Evolutionary conservation across 1,140 invertebrate species (phyloP).

Genomic region (Zaprionus ghesquierei): DNA sequence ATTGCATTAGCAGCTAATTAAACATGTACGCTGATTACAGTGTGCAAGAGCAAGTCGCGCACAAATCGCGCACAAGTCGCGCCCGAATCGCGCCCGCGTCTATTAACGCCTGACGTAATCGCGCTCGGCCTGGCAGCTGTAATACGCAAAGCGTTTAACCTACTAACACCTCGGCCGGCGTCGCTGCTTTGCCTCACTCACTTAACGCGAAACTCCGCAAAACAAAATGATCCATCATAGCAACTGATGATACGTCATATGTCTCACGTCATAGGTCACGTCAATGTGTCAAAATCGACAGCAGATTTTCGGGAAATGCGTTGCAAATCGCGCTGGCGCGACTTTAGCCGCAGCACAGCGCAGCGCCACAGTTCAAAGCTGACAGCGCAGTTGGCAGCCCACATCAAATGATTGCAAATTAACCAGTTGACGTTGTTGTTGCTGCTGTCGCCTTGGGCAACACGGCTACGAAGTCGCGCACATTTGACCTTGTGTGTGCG

Average conservation of each 20-base stretch:
- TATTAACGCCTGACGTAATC: conserved; percentile 37
- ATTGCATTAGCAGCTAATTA: conserved; percentile 6
- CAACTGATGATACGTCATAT: conserved; percentile 31
- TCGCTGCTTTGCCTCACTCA: conserved; percentile 42
- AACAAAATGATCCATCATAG: conserved; percentile 17
- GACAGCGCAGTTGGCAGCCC: background rate
- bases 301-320: conserved; percentile 57
- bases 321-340: conserved; percentile 46
- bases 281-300: conserved; percentile 29
- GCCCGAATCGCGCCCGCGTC: conserved; percentile 1
- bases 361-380: background rate
- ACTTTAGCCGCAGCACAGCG: background rate
- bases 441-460: conserved; percentile 32
- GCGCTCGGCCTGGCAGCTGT: conserved; percentile 13
- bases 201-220: conserved; percentile 5
- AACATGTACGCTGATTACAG: conserved; percentile 9
- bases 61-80: conserved; percentile 14
- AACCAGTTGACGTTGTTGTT: conserved; percentile 14
- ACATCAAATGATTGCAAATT: conserved; percentile 42
- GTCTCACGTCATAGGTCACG: conserved; percentile 34
- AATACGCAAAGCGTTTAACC: conserved; percentile 60
- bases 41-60: background rate
- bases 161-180: conserved; percentile 47
- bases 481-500: conserved; percentile 26
- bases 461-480: conserved; percentile 9